Base-by-base conservation (phyloP, 2,797 vertebrate species). In the Argyrosomus regius region DNA sequence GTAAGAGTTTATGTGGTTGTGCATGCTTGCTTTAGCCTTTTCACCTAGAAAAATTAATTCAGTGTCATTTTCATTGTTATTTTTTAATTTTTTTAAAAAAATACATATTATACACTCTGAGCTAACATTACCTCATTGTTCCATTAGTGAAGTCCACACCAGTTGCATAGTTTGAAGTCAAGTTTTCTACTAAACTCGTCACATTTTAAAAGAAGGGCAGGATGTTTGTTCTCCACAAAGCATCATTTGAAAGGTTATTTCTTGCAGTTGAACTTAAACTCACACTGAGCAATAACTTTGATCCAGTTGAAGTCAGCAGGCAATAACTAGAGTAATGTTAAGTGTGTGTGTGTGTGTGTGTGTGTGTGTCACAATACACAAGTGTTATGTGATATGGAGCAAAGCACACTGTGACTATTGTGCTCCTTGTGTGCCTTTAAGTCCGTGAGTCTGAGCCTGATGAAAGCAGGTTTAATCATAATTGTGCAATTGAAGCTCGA, bases 391-490 rank as follows among this genome's bases (percentile, higher is more conserved):
- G 77, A 85, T 72, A 67, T 73, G 11, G 63, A 75, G 50, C 71
- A 18, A 64, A 93, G 56, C 77, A 92, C 88, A 92, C 68, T 88
- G 84, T 3, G 80, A 75, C 75, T 58, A 91, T 92, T 94, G 91
- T 93, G 61, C 79, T 89, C 73, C 16, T 54, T 71, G 67, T 84
- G 77, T 67, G 22, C 46, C 60, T 83, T 76, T 81, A 78, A 18
- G n/a, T 87, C 89, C 64, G 60, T 12, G 22, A 53, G 54, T 70
- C 75, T 2, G 62, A 78, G 60, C 45, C 80, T 88, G 91, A 95
- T 95, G 92, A 94, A 94, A 95, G 93, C 87, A 71, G 66, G 17
- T 83, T 87, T 81, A 75, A 60, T 60, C 31, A 75, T 88, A 86
- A 92, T 87, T 87, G 86, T 66, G 63, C n/a, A 84, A 88, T 80